Evolutionary conservation across 2,888 invertebrate genomes (phyloP).

Genomic region (Deroplatys truncata): DNA sequence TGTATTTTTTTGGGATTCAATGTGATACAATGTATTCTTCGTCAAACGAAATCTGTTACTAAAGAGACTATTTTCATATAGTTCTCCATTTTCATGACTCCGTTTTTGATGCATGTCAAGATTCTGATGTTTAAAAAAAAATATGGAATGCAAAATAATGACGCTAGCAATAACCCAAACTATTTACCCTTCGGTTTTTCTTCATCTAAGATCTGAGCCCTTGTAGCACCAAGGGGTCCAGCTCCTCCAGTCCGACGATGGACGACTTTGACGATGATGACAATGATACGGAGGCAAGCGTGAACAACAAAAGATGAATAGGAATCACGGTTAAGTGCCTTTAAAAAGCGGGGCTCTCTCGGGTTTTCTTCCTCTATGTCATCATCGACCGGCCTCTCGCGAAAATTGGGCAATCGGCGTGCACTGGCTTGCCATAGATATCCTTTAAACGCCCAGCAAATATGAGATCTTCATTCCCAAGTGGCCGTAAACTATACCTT

Average conservation of each 20-base stretch:
- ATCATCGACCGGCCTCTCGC: not conserved
- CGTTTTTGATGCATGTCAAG: too few relatives aligned
- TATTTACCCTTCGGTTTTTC: too few relatives aligned
- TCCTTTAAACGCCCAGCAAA: not conserved
- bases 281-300: not conserved
- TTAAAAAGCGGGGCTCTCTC: slow-evolving; percentile 17
- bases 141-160: too few relatives aligned
- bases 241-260: not conserved
- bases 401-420: not conserved
- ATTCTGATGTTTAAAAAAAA: too few relatives aligned
- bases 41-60: too few relatives aligned
- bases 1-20: too few relatives aligned
- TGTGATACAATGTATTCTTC: too few relatives aligned
- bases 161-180: too few relatives aligned
- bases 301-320: slow-evolving; percentile 22
- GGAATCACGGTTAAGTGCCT: slow-evolving; percentile 23
- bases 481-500: too few relatives aligned
- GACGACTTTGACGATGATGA: not conserved
- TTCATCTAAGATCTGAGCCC: not conserved
- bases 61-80: too few relatives aligned
- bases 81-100: too few relatives aligned
- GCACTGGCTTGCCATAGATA: not conserved
- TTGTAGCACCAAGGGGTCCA: not conserved
- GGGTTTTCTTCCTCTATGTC: not conserved
- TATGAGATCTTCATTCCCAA: too few relatives aligned